Conservation (phyloP, 1,140 invertebrate species). For the Drepana arcuata region DNA sequence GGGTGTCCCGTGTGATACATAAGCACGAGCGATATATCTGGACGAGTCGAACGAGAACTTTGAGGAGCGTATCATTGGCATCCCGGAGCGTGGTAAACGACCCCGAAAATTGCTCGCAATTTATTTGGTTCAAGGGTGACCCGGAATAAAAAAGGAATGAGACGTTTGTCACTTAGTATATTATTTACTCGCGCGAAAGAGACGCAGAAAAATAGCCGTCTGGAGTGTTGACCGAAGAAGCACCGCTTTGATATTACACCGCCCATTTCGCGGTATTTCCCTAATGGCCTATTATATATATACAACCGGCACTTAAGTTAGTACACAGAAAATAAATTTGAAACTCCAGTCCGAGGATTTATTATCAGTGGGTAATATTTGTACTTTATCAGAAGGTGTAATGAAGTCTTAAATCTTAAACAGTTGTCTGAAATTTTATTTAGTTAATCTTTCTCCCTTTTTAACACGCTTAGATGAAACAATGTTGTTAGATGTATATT, state of each 20-base stretch:
- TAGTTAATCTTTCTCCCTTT: no score
- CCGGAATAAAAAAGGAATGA: conserved; percentile 43
- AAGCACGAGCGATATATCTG: no score
- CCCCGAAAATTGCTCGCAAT: conserved; percentile 56
- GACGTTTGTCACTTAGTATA: conserved; percentile 56
- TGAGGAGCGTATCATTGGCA: conserved; percentile 48
- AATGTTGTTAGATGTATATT: no score
- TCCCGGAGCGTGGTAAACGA: conserved; percentile 48
- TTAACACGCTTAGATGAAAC: no score
- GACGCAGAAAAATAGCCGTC: conserved; percentile 17
- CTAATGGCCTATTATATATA: conserved; percentile 11
- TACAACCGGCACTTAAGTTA: conserved; percentile 6
- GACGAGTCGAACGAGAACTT: conserved; percentile 23
- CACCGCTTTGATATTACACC: conserved; percentile 4
- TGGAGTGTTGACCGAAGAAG: conserved; percentile 1
- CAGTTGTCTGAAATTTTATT: no score
- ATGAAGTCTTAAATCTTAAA: no score
- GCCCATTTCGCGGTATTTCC: conserved; percentile 10
- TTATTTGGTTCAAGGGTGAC: conserved; percentile 58
- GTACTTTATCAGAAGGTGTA: no score
- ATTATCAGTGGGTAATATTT: no score
- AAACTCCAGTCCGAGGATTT: conserved; percentile 4
- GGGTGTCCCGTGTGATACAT: conserved; percentile 19
- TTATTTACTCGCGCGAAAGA: conserved; percentile 42
- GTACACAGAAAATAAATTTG: conserved; percentile 4